phyloP scores from a whole-genome alignment of 2,888 invertebrate genomes.

The Drosophila differens region DNA sequence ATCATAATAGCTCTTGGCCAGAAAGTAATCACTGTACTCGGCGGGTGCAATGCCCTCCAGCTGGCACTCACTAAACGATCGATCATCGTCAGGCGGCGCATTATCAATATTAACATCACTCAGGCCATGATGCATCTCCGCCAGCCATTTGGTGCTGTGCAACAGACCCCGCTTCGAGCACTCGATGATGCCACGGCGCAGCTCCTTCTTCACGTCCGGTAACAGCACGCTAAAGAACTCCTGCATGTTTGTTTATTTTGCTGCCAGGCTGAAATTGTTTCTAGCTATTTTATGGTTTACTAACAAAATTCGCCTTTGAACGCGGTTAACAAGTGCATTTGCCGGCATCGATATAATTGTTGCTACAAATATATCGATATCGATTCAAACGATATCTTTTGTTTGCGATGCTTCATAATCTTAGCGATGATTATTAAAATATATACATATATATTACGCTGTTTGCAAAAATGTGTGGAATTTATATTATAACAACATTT shows the following conservation, averaged over 20 bases:
- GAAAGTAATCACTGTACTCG: slow-evolving; percentile 89
- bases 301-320: slow-evolving; percentile 33
- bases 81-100: slow-evolving; percentile 46
- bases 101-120: slow-evolving; percentile 87
- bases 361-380: slow-evolving; percentile 12
- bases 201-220: slow-evolving; percentile 88
- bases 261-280: background rate
- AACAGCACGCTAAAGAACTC: slow-evolving; percentile 86
- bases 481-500: background rate
- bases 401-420: background rate
- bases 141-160: slow-evolving; percentile 94
- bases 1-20: slow-evolving; percentile 96
- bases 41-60: slow-evolving; percentile 85
- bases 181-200: slow-evolving; percentile 89
- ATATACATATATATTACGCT: background rate
- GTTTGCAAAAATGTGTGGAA: background rate
- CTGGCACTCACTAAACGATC: slow-evolving; percentile 58
- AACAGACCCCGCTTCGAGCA: slow-evolving; percentile 92
- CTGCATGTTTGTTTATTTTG: slow-evolving; percentile 47
- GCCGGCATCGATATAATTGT: slow-evolving; percentile 42
- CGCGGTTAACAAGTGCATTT: slow-evolving; percentile 52
- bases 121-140: slow-evolving; percentile 93
- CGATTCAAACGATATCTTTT: background rate
- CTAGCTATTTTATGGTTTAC: background rate
- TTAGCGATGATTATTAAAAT: background rate